Percentiles rank a stretch among this genome's conserved stretches.
Conservation (phyloP, 2,888 invertebrate species). For the Stenolophus ochropezus region DNA sequence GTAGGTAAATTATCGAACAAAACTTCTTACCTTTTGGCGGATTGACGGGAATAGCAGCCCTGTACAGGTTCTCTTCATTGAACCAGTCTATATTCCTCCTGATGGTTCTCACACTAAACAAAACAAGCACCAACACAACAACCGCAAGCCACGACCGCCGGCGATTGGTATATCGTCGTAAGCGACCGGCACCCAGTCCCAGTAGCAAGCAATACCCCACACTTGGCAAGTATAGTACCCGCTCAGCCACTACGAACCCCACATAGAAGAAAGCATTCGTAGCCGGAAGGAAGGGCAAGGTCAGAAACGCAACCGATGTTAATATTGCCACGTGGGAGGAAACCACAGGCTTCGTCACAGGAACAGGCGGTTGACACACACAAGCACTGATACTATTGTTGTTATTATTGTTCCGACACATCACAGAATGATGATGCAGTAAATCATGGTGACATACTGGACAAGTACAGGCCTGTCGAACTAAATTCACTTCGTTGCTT, state of each 20-base stretch:
- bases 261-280: conserved; percentile 98
- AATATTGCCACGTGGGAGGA: conserved; percentile 58
- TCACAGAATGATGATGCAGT: conserved; percentile 80
- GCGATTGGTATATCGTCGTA: conserved; percentile 73
- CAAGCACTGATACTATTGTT: conserved; percentile 78
- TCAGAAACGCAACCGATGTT: conserved; percentile 84
- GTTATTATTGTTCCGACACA: conserved; percentile 83
- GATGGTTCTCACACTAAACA: conserved; percentile 85
- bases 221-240: conserved; percentile 96
- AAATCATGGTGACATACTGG: conserved; percentile 82
- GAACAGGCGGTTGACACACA: conserved; percentile 47
- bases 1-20: too few species aligned
- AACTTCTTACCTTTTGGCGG: conserved; percentile 98
- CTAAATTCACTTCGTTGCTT: conserved; percentile 19
- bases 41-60: conserved; percentile 92
- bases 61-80: conserved; percentile 93
- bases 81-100: conserved; percentile 92
- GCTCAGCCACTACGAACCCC: conserved; percentile 97
- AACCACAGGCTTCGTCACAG: neutral
- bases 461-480: conserved; percentile 73
- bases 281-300: conserved; percentile 95
- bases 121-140: conserved; percentile 77
- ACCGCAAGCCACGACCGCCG: conserved; percentile 72
- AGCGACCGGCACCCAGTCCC: conserved; percentile 81
- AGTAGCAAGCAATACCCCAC: conserved; percentile 95